A percentile compares a stretch with the other conserved stretches of the same genome.
These are phyloP conservation scores for Bombus impatiens DNA, from an alignment of 1,140 invertebrate genomes.

Conservation along the genomic window DNA sequence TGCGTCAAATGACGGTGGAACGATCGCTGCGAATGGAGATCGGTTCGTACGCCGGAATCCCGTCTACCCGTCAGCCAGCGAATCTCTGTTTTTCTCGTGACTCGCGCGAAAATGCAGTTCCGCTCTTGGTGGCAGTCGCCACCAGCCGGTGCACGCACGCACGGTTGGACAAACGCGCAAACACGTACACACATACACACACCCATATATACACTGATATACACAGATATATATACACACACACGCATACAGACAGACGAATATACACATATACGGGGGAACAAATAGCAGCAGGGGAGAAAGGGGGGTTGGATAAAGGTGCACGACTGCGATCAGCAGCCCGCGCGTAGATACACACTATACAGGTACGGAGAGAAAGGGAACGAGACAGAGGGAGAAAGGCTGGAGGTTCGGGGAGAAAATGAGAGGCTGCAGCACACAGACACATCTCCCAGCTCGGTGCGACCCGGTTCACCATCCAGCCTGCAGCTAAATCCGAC, in stretches of 20 bases:
- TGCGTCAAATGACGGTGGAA: conserved; percentile 9
- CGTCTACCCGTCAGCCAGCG: background rate
- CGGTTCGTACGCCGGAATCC: background rate
- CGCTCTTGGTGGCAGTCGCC: background rate
- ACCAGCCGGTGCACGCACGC: conserved; percentile 15
- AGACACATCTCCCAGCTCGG: conserved; percentile 58
- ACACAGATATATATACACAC: background rate
- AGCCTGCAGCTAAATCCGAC: conserved; percentile 70
- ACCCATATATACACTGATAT: background rate
- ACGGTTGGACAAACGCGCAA: conserved; percentile 27
- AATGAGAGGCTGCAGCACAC: conserved; percentile 60
- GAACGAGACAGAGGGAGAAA: conserved; percentile 2
- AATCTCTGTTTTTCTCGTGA: background rate
- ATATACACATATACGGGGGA: background rate
- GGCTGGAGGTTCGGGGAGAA: conserved; percentile 32
- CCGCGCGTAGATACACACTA: background rate
- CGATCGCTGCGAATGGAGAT: conserved; percentile 11
- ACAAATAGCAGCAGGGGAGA: background rate
- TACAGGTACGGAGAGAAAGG: background rate
- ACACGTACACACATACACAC: conserved; percentile 6
- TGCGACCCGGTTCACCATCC: conserved; percentile 62
- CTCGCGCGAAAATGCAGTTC: background rate
- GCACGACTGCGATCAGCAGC: conserved; percentile 9
- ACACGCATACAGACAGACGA: background rate
- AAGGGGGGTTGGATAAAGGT: conserved; percentile 15